Conservation (phyloP, 2,888 invertebrate species). For the Danaus chrysippus region DNA sequence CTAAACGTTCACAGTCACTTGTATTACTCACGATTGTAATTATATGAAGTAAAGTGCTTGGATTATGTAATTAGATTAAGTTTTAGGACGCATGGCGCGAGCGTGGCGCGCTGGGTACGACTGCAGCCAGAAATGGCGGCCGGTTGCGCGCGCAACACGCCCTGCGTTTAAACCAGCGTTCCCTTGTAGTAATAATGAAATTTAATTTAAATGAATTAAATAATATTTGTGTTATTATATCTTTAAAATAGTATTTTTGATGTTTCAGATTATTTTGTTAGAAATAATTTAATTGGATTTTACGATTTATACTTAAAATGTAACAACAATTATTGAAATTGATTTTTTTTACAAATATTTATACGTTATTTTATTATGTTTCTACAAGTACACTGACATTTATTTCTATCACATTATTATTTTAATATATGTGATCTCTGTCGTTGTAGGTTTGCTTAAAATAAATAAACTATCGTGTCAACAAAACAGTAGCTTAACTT, state of each 20-base stretch:
- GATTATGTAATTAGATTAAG: constrained; percentile 58
- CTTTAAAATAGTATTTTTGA: too few species aligned
- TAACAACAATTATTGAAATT: too few species aligned
- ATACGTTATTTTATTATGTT: too few species aligned
- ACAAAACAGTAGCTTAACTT: constrained; percentile 51
- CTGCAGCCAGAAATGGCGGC: constrained; percentile 74
- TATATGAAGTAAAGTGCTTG: constrained; percentile 26
- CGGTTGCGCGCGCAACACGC: constrained; percentile 72
- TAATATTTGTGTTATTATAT: too few species aligned
- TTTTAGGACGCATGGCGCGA: constrained; percentile 62
- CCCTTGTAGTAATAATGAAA: constrained; percentile 25
- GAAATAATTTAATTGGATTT: too few species aligned
- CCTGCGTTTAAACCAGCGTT: constrained; percentile 50
- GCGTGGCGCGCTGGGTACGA: constrained; percentile 59
- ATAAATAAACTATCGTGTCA: constrained; percentile 12
- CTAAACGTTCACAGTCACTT: constrained; percentile 31
- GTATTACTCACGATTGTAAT: constrained; percentile 28
- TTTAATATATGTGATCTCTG: too few species aligned
- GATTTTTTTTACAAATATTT: too few species aligned
- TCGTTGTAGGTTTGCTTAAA: too few species aligned
- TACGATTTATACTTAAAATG: too few species aligned
- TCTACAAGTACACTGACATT: too few species aligned
- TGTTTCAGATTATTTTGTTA: too few species aligned
- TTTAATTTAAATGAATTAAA: not conserved
- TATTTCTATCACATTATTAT: too few species aligned